These are phyloP conservation scores for Leucophenga montana DNA, from an alignment of 2,888 invertebrate species.

Conservation along the genomic window DNA sequence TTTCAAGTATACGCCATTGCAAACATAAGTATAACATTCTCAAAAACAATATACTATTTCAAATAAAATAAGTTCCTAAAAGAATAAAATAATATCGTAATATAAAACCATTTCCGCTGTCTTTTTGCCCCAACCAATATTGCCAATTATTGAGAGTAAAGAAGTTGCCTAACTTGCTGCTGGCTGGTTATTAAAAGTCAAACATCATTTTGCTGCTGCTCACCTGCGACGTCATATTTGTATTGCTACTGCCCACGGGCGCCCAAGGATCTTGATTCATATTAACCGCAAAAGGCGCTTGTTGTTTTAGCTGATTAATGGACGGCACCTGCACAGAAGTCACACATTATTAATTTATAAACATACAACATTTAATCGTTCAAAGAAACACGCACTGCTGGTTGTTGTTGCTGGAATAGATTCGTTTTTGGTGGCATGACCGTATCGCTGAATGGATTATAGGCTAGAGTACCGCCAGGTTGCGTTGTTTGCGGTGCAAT, in stretches of 20 bases:
- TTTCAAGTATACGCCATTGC: no score
- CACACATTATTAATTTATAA: not conserved
- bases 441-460: slow-evolving; percentile 73
- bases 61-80: no score
- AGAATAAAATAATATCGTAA: no score
- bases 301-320: slow-evolving; percentile 74
- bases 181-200: not conserved
- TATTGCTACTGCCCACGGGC: slow-evolving; percentile 64
- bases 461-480: slow-evolving; percentile 65
- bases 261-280: slow-evolving; percentile 74
- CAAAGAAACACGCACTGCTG: slow-evolving; percentile 63
- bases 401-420: slow-evolving; percentile 77
- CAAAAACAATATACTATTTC: no score
- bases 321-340: slow-evolving; percentile 71
- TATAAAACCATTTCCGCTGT: not conserved
- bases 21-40: no score
- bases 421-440: slow-evolving; percentile 74
- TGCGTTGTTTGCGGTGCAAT: slow-evolving; percentile 67
- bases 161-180: no score
- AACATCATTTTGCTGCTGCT: slow-evolving; percentile 40
- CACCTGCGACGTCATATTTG: slow-evolving; percentile 70
- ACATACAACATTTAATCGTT: not conserved
- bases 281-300: slow-evolving; percentile 72
- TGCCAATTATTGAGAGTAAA: not conserved
- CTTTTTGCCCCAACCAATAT: not conserved